These are phyloP conservation scores for Gymnocheta viridis DNA, from an alignment of 2,888 invertebrate species.

Conservation along the genomic window DNA sequence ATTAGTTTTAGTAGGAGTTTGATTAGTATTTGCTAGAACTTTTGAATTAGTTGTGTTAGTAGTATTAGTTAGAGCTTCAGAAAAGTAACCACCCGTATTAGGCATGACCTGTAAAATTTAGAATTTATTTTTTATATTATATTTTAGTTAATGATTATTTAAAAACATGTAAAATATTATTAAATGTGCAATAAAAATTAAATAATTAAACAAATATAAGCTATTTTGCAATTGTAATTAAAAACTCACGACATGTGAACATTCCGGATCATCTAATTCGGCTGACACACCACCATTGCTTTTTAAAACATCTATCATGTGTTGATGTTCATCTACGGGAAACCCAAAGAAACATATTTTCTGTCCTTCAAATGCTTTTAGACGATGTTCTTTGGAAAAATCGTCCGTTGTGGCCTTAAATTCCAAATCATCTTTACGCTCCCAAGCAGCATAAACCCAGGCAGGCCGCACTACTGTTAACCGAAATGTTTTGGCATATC, in stretches of 20 bases:
- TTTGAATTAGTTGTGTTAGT: conserved; percentile 68
- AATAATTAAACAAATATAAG: conserved; percentile 15
- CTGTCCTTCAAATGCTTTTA: conserved; percentile 94
- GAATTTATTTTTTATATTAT: conserved; percentile 45
- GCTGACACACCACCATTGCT: conserved; percentile 92
- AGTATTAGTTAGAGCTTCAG: conserved; percentile 76
- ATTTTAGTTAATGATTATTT: conserved; percentile 7
- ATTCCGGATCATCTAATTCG: conserved; percentile 90
- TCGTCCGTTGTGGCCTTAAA: conserved; percentile 88
- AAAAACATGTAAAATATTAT: conserved; percentile 10
- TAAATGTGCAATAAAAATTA: conserved; percentile 4
- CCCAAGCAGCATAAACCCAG: conserved; percentile 96
- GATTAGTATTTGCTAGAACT: conserved; percentile 71
- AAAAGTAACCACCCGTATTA: conserved; percentile 82
- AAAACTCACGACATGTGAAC: conserved; percentile 94
- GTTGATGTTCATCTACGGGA: conserved; percentile 92
- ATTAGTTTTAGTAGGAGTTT: conserved; percentile 64
- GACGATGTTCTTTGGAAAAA: conserved; percentile 87
- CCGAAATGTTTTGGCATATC: conserved; percentile 93
- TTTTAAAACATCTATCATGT: conserved; percentile 94
- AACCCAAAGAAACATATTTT: conserved; percentile 95
- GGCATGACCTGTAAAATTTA: conserved; percentile 81
- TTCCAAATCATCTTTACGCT: conserved; percentile 86
- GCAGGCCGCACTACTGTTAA: conserved; percentile 93
- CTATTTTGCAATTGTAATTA: not conserved